Evolutionary conservation across 2,113 vertebrate genomes (phyloP).

Genomic region (Dascyllus trimaculatus): DNA sequence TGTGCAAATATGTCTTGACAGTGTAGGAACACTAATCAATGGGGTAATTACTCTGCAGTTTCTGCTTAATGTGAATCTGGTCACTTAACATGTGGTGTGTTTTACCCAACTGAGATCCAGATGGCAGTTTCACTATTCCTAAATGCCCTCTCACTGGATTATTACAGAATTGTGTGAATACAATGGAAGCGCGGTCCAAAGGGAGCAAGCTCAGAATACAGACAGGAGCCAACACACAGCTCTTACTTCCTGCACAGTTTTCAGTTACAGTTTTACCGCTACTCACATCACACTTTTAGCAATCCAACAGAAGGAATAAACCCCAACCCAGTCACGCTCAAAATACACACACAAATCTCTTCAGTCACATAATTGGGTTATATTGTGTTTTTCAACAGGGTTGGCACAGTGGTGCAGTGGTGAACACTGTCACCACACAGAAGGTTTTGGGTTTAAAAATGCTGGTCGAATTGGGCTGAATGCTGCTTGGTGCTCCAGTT

Average conservation of each 20-base stretch:
- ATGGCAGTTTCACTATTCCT: constrained; percentile 53
- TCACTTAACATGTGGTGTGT: constrained; percentile 59
- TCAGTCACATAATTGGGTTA: constrained; percentile 30
- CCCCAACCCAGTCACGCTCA: background rate
- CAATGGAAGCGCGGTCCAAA: constrained; percentile 30
- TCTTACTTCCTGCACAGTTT: constrained; percentile 10
- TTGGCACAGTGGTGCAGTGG: too few relatives aligned
- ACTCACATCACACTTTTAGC: constrained; percentile 41
- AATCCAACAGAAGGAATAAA: constrained; percentile 59
- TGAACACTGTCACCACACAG: too few relatives aligned
- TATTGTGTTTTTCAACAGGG: constrained; percentile 27
- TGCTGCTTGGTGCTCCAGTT: too few relatives aligned
- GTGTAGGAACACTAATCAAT: constrained; percentile 58
- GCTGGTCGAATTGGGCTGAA: too few relatives aligned
- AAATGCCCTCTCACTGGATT: constrained; percentile 45
- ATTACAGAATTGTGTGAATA: constrained; percentile 31
- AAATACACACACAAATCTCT: background rate
- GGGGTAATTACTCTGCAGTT: constrained; percentile 54
- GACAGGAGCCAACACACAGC: background rate
- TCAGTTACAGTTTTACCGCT: constrained; percentile 51
- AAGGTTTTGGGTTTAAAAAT: too few relatives aligned
- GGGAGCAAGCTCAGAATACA: constrained; percentile 32
- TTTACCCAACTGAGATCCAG: constrained; percentile 59
- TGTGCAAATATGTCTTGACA: constrained; percentile 51
- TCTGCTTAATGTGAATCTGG: constrained; percentile 60